Base-by-base conservation (phyloP, 2,113 vertebrate species). In the Herpailurus yagouaroundi region DNA sequence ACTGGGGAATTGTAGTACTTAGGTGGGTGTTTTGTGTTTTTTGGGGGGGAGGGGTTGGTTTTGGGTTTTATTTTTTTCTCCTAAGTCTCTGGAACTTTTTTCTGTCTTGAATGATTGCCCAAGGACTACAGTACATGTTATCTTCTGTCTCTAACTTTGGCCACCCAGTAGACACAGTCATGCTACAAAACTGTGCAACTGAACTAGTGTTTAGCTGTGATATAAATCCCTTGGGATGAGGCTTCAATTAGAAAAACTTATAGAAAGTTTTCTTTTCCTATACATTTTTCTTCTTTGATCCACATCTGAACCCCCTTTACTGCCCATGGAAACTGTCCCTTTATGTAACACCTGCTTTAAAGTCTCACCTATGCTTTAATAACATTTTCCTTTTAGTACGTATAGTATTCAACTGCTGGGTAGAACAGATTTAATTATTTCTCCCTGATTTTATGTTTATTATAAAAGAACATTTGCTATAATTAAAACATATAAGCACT, bases 371-470 rank as follows among this genome's bases (percentile, higher is more conserved):
- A 45, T 7, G 36, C 52, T 85, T 81, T 38, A 91, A 66, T 91
- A 68, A 50, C 29, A 73, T 50, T 95, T 97, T 73, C 38, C 16
- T 91, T 94, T 86, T 80, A 96, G 33, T 94, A 90, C 91, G 13
- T 57, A 6, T 60, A 31, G 3, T 74, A 25, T 60, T 94, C 38
- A 33, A 23, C 21, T 91, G 27, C 88, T 89, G n/a, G 36, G 36
- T 92, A 76, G 69, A 94, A 96, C 25, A 83, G 74, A 94, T 87
- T 88, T 81, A 86, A 91, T 87, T 91, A 84, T 95, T 97, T 92
- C 10, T 25, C 69, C 3, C 18, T 33, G 25, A 64, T 52, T 92
- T 83, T 64, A 50, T 91, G 36, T 89, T 25, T 25, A 96, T 79
- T 90, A 38, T 55, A 50, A 94, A 89, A 95, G 57, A 93, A 60